These are phyloP conservation scores for Silurus glanis DNA, from an alignment of 2,113 vertebrate genomes.

Conservation along the genomic window DNA sequence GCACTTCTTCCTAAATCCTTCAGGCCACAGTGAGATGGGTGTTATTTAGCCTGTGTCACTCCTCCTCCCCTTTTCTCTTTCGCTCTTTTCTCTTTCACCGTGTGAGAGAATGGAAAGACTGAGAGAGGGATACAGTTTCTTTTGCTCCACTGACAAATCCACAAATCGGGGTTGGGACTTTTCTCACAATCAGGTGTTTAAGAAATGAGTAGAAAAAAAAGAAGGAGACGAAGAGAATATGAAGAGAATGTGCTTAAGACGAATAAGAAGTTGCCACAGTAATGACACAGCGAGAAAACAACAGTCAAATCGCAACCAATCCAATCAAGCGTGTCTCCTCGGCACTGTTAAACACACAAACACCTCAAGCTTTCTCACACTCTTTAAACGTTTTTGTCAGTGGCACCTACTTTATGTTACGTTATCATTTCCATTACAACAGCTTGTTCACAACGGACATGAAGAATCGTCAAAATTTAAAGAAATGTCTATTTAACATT, in stretches of 20 bases:
- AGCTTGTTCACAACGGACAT: not conserved
- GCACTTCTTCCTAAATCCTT: conserved; percentile 59
- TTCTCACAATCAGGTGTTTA: conserved; percentile 94
- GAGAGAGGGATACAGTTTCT: conserved; percentile 84
- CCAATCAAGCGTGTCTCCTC: conserved; percentile 78
- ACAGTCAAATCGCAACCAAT: conserved; percentile 80
- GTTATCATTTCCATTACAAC: not conserved
- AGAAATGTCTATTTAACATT: too few relatives aligned
- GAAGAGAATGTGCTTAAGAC: not conserved
- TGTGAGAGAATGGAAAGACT: conserved; percentile 80
- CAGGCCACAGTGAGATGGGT: conserved; percentile 65
- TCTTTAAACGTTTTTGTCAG: conserved; percentile 6
- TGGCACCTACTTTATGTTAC: not conserved
- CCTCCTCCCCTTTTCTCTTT: conserved; percentile 44
- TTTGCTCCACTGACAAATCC: conserved; percentile 82
- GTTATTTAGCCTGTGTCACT: conserved; percentile 67
- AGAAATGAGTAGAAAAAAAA: conserved; percentile 56
- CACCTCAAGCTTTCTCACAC: conserved; percentile 21
- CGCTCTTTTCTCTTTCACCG: conserved; percentile 37
- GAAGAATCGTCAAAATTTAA: not conserved
- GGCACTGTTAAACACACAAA: conserved; percentile 67
- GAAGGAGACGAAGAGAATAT: conserved; percentile 18
- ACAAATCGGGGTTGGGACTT: conserved; percentile 86
- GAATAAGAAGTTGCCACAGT: conserved; percentile 67
- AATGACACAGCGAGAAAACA: conserved; percentile 96